Percentiles rank a stretch among this genome's conserved stretches.
These are phyloP conservation scores for Sebastes fasciatus DNA, from an alignment of 2,113 vertebrate genomes.

Conservation along the genomic window DNA sequence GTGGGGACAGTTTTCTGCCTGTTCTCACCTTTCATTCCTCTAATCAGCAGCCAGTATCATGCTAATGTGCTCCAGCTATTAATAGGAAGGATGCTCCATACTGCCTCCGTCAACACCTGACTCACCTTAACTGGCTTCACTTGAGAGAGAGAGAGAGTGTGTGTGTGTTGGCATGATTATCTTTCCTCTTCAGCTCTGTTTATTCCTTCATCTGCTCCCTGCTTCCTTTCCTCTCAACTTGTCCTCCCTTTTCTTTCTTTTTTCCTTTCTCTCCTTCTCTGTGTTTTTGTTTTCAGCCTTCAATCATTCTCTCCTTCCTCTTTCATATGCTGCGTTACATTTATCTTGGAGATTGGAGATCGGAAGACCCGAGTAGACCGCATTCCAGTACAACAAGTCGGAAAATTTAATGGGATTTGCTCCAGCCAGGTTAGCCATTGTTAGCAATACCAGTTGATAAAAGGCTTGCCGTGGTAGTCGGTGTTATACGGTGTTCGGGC, in stretches of 20 bases:
- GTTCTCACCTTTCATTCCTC: slow-evolving; percentile 18
- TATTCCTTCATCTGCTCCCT: too few species aligned
- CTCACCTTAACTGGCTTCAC: slow-evolving; percentile 46
- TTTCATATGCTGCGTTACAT: too few species aligned
- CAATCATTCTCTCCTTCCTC: background rate
- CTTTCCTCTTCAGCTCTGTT: background rate
- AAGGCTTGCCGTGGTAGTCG: too few species aligned
- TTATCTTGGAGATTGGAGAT: too few species aligned
- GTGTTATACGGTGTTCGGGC: too few species aligned
- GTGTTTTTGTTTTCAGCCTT: background rate
- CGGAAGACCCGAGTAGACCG: too few species aligned
- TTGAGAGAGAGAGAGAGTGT: slow-evolving; percentile 41
- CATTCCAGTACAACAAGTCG: too few species aligned
- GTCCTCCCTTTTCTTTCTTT: background rate
- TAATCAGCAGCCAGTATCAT: slow-evolving; percentile 25
- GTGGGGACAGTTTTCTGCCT: slow-evolving; percentile 25
- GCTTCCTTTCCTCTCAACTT: slow-evolving; percentile 17
- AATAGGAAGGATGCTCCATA: slow-evolving; percentile 56
- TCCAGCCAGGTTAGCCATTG: too few species aligned
- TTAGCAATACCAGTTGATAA: too few species aligned
- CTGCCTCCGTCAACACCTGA: slow-evolving; percentile 46
- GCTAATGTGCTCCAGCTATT: slow-evolving; percentile 61
- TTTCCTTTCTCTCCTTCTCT: background rate
- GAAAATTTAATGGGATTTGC: too few species aligned
- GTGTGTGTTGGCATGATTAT: slow-evolving; percentile 9